Percentiles rank a stretch among this genome's conserved stretches.
Conservation (phyloP, 2,113 vertebrate genomes). For the Archocentrus centrarchus region DNA sequence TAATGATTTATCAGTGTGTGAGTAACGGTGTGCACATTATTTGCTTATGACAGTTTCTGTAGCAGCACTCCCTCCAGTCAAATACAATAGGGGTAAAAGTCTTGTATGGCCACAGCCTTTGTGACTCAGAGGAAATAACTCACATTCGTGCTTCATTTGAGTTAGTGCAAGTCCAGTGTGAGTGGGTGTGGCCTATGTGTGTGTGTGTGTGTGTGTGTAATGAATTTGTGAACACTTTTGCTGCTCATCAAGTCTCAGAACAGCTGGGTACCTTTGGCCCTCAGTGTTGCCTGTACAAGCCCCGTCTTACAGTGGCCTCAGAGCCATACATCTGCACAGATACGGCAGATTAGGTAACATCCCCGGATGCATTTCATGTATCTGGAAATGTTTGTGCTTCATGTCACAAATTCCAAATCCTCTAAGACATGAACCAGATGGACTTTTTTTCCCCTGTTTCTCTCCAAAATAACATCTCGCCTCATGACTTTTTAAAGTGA, state of each 20-base stretch:
- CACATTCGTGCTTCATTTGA: constrained; percentile 21
- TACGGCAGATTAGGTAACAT: background rate
- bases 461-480: background rate
- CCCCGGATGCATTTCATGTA: background rate
- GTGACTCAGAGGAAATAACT: constrained; percentile 69
- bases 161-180: constrained; percentile 23
- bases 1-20: constrained; percentile 15
- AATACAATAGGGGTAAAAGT: constrained; percentile 38
- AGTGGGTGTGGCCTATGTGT: constrained; percentile 21
- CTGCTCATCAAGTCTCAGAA: constrained; percentile 63
- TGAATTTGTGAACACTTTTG: constrained; percentile 47
- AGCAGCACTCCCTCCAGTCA: constrained; percentile 31
- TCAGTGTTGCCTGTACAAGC: constrained; percentile 5
- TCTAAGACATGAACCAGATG: background rate
- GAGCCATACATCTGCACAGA: background rate
- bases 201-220: background rate
- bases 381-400: background rate
- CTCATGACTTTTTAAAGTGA: background rate
- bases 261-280: constrained; percentile 62
- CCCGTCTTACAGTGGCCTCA: constrained; percentile 10
- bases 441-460: background rate
- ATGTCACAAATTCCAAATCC: background rate
- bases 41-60: constrained; percentile 19
- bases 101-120: constrained; percentile 38
- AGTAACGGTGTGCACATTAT: constrained; percentile 11